Evolutionary conservation across 2,113 vertebrate species (phyloP), one percentile per base, ranked within the genome.

Genomic region (Scopus umbretta): DNA sequence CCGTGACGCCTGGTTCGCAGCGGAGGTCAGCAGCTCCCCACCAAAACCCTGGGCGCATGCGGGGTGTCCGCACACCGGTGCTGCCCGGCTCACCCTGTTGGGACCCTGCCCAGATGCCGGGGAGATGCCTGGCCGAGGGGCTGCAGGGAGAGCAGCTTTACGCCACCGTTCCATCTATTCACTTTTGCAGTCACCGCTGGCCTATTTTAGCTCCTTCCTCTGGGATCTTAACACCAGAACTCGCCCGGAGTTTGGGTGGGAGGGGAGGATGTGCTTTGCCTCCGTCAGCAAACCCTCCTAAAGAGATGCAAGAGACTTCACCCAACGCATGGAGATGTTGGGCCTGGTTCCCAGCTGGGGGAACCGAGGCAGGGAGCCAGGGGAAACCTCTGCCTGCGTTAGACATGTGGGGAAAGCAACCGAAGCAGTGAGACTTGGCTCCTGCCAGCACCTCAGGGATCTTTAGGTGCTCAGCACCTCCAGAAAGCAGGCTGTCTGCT

Each of bases 51-150:
- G 9, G 42, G 52, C 8, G 30, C 38, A 23, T 16, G 10, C 7
- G n/a, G 63, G 47, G 45, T 70, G 43, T 55, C 66, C 0, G 0
- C 49, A 32, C 5, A 10, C 19, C 0, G 1, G 45, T 52, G 53
- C 49, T 53, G 11, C 65, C 12, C 15, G 8, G 45, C 11, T 73
- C 79, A 26, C 1, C 10, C 59, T 47, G 47, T 50, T 1, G 6
- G 47, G 72, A 73, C 34, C 19, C 43, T 62, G 47, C 27, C 34
- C 7, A 1, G 55, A 30, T 56, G 20, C 40, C 1, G 1, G 27
- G 34, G 30, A 62, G 55, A 30, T 52, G 56, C 43, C 58, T 4
- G 11, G 71, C 47, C 4, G 12, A 9, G 68, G 50, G 36, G 91
- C 63, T 72, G 75, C 55, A 62, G n/a, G 16, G 30, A 16, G 38